Conservation (phyloP, 2,888 invertebrate genomes). For the Volucella bombylans region DNA sequence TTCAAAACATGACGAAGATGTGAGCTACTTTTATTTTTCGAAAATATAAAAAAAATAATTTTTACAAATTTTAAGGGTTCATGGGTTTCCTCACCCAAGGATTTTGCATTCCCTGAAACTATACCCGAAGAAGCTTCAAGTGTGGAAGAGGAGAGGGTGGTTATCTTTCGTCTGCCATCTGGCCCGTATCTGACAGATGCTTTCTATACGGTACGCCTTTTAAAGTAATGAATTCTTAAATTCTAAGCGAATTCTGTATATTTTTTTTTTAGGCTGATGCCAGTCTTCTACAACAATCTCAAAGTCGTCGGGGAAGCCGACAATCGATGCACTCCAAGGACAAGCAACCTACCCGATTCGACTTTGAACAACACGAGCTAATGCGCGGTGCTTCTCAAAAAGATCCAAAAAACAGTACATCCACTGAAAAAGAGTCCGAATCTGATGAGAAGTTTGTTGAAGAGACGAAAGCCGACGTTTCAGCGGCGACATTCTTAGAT, state of each 20-base stretch:
- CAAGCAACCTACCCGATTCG: slow-evolving; percentile 81
- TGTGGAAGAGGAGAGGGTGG: slow-evolving; percentile 95
- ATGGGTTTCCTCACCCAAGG: slow-evolving; percentile 94
- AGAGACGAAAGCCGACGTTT: slow-evolving; percentile 84
- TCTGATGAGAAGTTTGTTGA: slow-evolving; percentile 84
- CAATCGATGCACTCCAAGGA: slow-evolving; percentile 80
- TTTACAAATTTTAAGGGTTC: slow-evolving; percentile 83
- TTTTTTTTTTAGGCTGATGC: slow-evolving; percentile 86
- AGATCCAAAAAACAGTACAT: slow-evolving; percentile 83
- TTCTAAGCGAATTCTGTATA: slow-evolving; percentile 32
- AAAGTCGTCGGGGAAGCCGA: slow-evolving; percentile 81
- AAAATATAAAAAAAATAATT: not conserved
- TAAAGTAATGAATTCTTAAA: not conserved
- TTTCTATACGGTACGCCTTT: slow-evolving; percentile 87
- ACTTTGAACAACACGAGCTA: slow-evolving; percentile 82
- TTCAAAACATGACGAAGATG: slow-evolving; percentile 81
- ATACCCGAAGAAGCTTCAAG: slow-evolving; percentile 96
- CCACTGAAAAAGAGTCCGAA: slow-evolving; percentile 90
- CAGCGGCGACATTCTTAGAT: slow-evolving; percentile 97
- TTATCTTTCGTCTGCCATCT: slow-evolving; percentile 92
- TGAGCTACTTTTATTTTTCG: slow-evolving; percentile 56
- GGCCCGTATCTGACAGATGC: slow-evolving; percentile 89
- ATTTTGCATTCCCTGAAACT: slow-evolving; percentile 94
- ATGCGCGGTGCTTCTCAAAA: slow-evolving; percentile 81
- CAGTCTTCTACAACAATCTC: slow-evolving; percentile 87